Evolutionary conservation across 2,797 vertebrate genomes (phyloP).

Genomic region (Catamblyrhynchus diadema): DNA sequence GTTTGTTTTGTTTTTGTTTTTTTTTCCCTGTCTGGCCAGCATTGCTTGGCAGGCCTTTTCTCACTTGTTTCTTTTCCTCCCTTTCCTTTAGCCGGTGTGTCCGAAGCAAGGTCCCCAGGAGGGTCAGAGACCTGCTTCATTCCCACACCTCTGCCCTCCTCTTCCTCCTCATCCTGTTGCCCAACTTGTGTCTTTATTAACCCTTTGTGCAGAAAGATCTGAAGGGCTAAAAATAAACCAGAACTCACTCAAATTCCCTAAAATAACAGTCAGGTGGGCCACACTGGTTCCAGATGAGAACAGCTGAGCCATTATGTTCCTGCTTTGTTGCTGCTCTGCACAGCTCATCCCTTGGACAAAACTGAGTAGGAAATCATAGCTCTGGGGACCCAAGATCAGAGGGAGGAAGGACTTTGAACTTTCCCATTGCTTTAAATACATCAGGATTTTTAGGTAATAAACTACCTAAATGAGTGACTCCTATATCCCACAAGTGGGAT

Average conservation of each 20-base stretch:
- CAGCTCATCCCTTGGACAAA: neutral
- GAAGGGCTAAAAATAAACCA: neutral
- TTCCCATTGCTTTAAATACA: neutral
- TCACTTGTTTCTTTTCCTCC: neutral
- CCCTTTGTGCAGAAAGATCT: neutral
- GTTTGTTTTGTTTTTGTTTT: neutral
- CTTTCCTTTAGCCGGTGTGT: neutral
- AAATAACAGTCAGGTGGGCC: neutral
- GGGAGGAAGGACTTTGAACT: neutral
- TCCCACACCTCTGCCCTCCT: neutral
- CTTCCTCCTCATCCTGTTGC: neutral
- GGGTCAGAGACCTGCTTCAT: neutral
- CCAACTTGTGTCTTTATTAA: neutral
- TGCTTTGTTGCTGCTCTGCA: neutral
- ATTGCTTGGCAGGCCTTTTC: slow-evolving; percentile 16
- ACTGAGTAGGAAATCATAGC: neutral
- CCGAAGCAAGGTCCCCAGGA: neutral
- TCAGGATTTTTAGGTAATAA: neutral
- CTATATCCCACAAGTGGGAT: neutral
- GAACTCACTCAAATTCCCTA: neutral
- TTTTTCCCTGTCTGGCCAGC: neutral
- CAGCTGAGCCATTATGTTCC: neutral
- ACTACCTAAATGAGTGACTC: neutral
- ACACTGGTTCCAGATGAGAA: neutral
- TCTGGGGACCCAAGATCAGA: neutral